Base-by-base conservation (phyloP, 2,888 invertebrate species). In the Drosophila histrio region DNA sequence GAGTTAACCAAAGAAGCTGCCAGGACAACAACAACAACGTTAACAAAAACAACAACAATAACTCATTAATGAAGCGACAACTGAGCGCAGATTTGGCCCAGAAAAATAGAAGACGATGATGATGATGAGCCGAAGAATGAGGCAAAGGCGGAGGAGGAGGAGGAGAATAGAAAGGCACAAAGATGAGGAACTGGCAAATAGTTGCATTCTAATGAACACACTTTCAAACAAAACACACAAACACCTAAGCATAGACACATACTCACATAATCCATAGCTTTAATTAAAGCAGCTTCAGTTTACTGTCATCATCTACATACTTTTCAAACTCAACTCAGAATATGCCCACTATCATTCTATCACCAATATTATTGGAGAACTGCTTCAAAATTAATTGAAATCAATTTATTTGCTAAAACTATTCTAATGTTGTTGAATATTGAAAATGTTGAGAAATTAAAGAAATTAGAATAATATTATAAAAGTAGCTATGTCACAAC, bases 171-270 rank as follows among this genome's bases (percentile, higher is more conserved):
- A 4, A n/a, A 21, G n/a, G n/a, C 6, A 26, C 34, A 47, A 60
- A 43, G 56, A 43, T 46, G 59, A 66, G 62, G 13, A 64, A 39
- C 59, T 64, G 56, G 52, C 74, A 81, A 72, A 76, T 77, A 79
- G 77, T 74, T 68, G 77, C 72, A 72, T 66, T 83, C 87, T 82
- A 82, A 82, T 86, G 72, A 86, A 82, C 70, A 72, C 75, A 77
- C 52, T 57, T 36, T n/a, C 38, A 30, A 34, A 56, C 39, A 28
- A 32, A 58, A 21, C 11, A 9, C 36, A n/a, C 19, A 5, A 6
- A 21, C 9, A 47, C 56, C n/a, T n/a, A n/a, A n/a, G 36, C 47
- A 22, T 34, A 44, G 13, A 32, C 15, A 34, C 15, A 15, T 8
- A 34, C 2, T 15, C 34, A 34, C 15, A 15, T 8, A 34, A 15